Percentiles rank a stretch among this genome's conserved stretches.
Conservation (phyloP, 2,113 vertebrate genomes). For the Xenopus borealis region DNA sequence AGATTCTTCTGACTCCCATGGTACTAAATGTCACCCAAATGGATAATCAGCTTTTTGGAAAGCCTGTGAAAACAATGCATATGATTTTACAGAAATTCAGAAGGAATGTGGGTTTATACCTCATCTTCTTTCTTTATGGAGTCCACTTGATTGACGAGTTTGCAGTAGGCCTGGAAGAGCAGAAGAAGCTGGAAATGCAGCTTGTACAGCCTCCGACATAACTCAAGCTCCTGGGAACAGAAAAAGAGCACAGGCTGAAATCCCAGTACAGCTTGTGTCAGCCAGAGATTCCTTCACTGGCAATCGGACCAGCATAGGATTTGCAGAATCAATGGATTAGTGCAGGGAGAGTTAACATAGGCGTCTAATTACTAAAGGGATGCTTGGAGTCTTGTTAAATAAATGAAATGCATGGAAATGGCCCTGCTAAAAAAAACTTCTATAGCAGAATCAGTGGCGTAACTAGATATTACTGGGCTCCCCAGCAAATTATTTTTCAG, state of each 20-base stretch:
- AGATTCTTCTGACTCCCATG: too few relatives aligned
- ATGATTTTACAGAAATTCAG: neutral
- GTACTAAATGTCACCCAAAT: too few relatives aligned
- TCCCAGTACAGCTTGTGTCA: neutral
- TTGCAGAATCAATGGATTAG: slow-evolving; percentile 52
- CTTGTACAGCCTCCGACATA: slow-evolving; percentile 93
- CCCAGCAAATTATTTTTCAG: too few relatives aligned
- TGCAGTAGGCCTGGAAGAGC: slow-evolving; percentile 97
- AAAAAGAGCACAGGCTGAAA: slow-evolving; percentile 39
- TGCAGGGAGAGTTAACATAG: slow-evolving; percentile 50
- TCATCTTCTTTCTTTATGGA: slow-evolving; percentile 89
- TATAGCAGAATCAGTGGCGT: neutral
- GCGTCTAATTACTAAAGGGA: slow-evolving; percentile 55
- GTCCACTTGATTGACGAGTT: slow-evolving; percentile 91
- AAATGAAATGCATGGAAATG: slow-evolving; percentile 32
- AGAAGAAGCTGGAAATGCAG: slow-evolving; percentile 96
- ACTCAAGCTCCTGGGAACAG: slow-evolving; percentile 84
- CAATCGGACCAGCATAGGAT: slow-evolving; percentile 41
- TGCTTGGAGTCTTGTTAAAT: slow-evolving; percentile 53
- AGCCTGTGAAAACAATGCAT: too few relatives aligned
- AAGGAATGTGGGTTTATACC: slow-evolving; percentile 63
- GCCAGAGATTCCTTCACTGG: slow-evolving; percentile 29
- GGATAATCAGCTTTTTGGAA: too few relatives aligned
- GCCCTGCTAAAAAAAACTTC: slow-evolving; percentile 7
- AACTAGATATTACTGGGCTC: too few relatives aligned